Base-by-base conservation (phyloP, 2,888 invertebrate genomes). In the Ferrisia virgata region DNA sequence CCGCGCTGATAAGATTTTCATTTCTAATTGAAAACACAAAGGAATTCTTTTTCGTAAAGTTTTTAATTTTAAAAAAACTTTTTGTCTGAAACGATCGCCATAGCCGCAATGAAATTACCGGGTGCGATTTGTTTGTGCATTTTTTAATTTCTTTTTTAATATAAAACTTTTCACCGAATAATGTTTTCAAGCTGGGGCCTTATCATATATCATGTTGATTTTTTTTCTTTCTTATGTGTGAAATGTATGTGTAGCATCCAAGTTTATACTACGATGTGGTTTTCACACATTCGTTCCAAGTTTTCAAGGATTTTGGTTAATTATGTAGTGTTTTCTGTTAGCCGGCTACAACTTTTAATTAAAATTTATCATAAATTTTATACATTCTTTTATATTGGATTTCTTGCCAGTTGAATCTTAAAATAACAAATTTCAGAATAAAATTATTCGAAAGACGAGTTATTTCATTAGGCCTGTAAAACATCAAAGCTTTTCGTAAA, bases 21-120 rank as follows among this genome's bases (percentile, higher is more conserved):
- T 64, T 64, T 64, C 64, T 64, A 64, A 64, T 64, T 64, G 64
- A 64, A 64, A 64, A 64, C 64, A 64, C 64, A 64, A 64, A 64
- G 64, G 64, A 64, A 64, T 64, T 64, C 64, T 28, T 64, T 64
- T 64, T 28, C 64, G 64, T 15, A 28, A 64, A 64, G 64, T 64
- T 64, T 64, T 28, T 64, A 64, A 64, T 64, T 64, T 64, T 64
- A 53, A 64, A 58, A 64, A 64, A 64, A 64, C 15, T 15, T 64
- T 64, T 58, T 31, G 13, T 64, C 64, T 28, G 64, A 15, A 15
- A 15, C 64, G 11, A 64, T 64, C 64, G 64, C 64, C 28, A 3
- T 18, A 13, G 64, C 64, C 28, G 15, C 28, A 64, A 64, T 64
- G 28, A 64, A 28, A 28, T 58, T 25, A 28, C 25, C 58, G 64